Evolutionary conservation across 2,797 vertebrate species (phyloP).

Genomic region (Argya squamiceps): DNA sequence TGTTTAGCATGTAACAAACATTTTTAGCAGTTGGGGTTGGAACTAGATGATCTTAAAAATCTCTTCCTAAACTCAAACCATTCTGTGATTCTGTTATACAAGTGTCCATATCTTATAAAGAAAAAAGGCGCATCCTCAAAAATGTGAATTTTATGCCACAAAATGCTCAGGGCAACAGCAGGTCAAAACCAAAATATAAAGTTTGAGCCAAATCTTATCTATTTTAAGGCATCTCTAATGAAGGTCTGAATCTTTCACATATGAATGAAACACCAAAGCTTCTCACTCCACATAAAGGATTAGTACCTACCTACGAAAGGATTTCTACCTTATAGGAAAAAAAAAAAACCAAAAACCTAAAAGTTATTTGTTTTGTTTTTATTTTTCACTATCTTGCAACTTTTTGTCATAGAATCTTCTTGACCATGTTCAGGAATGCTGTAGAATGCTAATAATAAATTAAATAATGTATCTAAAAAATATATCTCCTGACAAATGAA

Average conservation of each 20-base stretch:
- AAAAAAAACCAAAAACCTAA: background rate
- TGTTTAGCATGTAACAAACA: background rate
- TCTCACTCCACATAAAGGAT: background rate
- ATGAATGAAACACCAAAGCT: background rate
- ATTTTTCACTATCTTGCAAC: background rate
- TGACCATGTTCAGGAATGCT: background rate
- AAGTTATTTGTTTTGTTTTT: background rate
- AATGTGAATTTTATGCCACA: background rate
- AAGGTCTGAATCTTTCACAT: rapidly evolving
- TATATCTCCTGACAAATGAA: background rate
- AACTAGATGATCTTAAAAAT: background rate
- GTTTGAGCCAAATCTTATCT: background rate
- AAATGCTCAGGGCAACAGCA: background rate
- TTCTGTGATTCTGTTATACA: background rate
- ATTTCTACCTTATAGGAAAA: background rate
- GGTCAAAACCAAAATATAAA: background rate
- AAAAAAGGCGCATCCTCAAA: background rate
- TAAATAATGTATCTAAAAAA: background rate
- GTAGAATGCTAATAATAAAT: background rate
- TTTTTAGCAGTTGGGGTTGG: background rate
- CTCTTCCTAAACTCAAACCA: background rate
- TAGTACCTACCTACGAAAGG: background rate
- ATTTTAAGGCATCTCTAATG: background rate
- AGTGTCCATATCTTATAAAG: background rate
- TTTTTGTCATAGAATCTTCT: background rate